Base-by-base conservation (phyloP, 2,888 invertebrate genomes). In the Beris chalybata region DNA sequence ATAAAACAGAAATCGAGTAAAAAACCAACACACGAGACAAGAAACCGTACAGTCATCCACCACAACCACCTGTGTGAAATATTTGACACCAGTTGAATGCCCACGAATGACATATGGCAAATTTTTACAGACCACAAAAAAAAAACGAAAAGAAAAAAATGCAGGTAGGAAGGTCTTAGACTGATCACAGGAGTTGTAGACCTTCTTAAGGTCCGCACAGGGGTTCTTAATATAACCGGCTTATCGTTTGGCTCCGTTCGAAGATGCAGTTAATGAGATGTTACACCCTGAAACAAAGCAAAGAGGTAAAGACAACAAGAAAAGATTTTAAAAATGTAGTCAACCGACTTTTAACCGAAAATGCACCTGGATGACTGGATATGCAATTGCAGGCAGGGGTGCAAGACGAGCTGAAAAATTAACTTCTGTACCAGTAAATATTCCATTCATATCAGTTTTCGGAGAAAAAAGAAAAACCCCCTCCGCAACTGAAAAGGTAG, bases 61-160 rank as follows among this genome's bases (percentile, higher is more conserved):
- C 55, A 31, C 48, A 13, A 52, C 68, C 68, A 69, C 69, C 69
- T 69, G 69, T 69, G 67, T 64, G 59, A 67, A 67, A 67, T 68
- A 67, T 67, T 67, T 66, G 68, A 66, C 69, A 68, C 68, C 69
- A 68, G 65, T 69, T 69, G 67, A 67, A 67, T 65, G 52, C 32
- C 63, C 64, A 56, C 47, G n/a, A 56, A 66, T 47, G 54, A 61
- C 66, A 66, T 66, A 66, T 66, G 63, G 64, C 31, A 7, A 50
- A 43, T 30, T 5, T 58, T 47, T 32, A 12, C n/a, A 61, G 38
- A 52, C 32, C 22, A 38, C n/a, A 30, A 13, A 29, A 50, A 31
- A 58, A 45, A 47, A 30, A 45, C 47, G 7, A 30, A 32, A 9
- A n/a, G 6, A 52, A 15, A 44, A 29, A 45, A 44, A 44, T 4